Evolutionary conservation across 2,113 vertebrate species (phyloP).

Genomic region (Alligator sinensis): DNA sequence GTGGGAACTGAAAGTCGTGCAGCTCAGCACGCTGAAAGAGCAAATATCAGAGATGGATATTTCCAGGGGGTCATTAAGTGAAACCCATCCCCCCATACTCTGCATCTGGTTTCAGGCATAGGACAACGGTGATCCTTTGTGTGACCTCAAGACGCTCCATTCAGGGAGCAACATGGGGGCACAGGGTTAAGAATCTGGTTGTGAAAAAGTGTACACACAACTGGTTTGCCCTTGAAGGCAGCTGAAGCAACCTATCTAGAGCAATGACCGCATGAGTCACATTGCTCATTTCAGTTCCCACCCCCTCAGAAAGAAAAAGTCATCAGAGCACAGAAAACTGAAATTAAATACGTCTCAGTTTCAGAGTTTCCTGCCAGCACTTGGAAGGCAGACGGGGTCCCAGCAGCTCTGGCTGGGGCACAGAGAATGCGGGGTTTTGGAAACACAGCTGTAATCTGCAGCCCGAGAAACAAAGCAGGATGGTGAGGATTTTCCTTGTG

Average conservation of each 20-base stretch:
- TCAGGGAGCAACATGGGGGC: not conserved
- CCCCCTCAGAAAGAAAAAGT: not conserved
- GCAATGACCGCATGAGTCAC: not conserved
- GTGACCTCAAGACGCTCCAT: not conserved
- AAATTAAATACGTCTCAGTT: not conserved
- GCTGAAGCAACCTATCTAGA: not conserved
- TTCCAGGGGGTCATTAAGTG: not conserved
- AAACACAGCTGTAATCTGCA: not conserved
- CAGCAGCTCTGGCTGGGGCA: no score
- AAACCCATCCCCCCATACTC: not conserved
- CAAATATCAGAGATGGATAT: not conserved
- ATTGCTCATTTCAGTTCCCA: not conserved
- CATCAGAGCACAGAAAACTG: not conserved
- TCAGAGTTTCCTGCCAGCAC: no score
- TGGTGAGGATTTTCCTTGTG: not conserved
- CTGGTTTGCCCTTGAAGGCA: not conserved
- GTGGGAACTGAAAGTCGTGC: not conserved
- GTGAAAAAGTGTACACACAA: not conserved
- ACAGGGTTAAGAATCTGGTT: not conserved
- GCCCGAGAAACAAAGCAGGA: accelerated
- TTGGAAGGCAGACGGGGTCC: no score
- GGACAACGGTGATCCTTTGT: not conserved
- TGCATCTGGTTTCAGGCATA: not conserved
- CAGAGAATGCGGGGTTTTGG: no score
- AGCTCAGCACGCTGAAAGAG: not conserved